Evolutionary conservation across 2,888 invertebrate genomes (phyloP).

Genomic region (Stomorhina lunata): DNA sequence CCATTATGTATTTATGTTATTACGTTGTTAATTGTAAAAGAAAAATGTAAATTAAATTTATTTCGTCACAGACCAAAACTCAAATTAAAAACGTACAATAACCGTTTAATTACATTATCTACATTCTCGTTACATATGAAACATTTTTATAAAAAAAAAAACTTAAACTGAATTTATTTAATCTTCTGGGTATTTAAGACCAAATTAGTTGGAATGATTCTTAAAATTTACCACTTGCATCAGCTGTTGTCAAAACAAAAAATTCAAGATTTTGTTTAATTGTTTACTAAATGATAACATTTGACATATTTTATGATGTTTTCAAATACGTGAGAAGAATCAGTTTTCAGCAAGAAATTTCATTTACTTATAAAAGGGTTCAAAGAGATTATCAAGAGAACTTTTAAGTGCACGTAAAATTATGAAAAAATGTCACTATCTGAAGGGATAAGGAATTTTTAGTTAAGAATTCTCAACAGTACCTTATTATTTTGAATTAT

Average conservation of each 20-base stretch:
- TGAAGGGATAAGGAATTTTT: no score
- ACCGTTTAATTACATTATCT: background rate
- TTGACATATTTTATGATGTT: background rate
- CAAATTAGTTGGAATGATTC: conserved; percentile 21
- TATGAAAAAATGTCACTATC: no score
- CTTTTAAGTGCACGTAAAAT: no score
- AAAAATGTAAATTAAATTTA: background rate
- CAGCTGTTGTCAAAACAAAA: conserved; percentile 43
- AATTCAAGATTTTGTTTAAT: background rate
- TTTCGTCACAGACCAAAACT: background rate
- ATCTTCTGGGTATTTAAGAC: background rate
- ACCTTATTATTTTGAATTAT: no score
- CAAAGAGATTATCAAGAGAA: background rate
- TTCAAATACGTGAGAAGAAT: conserved; percentile 28
- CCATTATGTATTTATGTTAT: conserved; percentile 10
- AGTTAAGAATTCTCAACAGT: no score
- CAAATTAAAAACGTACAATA: conserved; percentile 6
- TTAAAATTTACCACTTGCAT: conserved; percentile 26
- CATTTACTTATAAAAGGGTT: background rate
- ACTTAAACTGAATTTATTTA: no score
- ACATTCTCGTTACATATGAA: background rate
- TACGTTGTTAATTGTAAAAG: conserved; percentile 9
- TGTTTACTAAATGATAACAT: conserved; percentile 22
- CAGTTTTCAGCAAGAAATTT: background rate
- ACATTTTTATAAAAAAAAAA: no score